These are phyloP conservation scores for Anguilla obscura DNA, from an alignment of 2,797 vertebrate genomes.

Conservation along the genomic window DNA sequence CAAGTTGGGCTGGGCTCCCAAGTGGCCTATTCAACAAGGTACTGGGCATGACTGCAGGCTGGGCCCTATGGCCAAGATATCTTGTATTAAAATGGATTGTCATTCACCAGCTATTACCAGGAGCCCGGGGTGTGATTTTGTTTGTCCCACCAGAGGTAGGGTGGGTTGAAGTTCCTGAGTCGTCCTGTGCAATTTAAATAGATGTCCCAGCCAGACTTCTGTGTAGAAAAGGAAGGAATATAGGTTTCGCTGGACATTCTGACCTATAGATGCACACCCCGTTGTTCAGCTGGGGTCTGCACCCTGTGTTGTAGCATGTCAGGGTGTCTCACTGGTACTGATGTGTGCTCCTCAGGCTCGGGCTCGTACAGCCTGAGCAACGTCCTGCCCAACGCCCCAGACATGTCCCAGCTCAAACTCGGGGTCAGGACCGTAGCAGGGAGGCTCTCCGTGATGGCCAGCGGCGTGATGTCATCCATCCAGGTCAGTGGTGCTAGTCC, in stretches of 20 bases:
- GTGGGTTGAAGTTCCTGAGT: not conserved
- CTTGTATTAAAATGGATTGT: too few relatives aligned
- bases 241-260: not conserved
- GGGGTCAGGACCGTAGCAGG: conserved; percentile 90
- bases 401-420: conserved; percentile 91
- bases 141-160: not conserved
- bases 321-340: not conserved
- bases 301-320: not conserved
- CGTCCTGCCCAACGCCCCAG: conserved; percentile 85
- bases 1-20: not conserved
- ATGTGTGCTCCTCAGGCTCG: conserved; percentile 65
- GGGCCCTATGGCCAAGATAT: not conserved
- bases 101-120: not conserved
- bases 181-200: not conserved
- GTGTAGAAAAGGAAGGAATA: not conserved
- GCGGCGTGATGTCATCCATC: conserved; percentile 90
- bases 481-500: conserved; percentile 74
- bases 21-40: not conserved
- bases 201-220: not conserved
- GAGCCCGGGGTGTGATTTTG: not conserved
- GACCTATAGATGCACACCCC: not conserved
- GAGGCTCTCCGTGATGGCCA: conserved; percentile 92
- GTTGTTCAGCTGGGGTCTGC: not conserved
- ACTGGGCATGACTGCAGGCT: not conserved
- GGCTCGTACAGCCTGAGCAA: conserved; percentile 82